Evolutionary conservation across 2,113 vertebrate genomes (phyloP), one percentile per base, ranked within the genome.

Genomic region (Condylura cristata): DNA sequence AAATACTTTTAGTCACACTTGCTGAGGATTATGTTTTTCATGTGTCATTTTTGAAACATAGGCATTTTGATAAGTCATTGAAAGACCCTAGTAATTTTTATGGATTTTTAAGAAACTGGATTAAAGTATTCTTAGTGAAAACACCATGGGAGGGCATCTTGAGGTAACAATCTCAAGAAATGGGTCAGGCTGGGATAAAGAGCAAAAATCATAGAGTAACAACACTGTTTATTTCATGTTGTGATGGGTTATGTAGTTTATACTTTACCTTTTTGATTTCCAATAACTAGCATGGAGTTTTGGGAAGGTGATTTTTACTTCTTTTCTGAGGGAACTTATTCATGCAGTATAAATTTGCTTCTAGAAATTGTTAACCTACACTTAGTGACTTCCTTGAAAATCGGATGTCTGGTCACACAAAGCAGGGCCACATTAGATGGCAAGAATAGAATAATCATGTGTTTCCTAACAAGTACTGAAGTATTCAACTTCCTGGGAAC

Each of bases 181-280:
- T 96, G 56, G 94, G 96, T 97, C 98, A 92, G 88, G 96, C 93
- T 72, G 94, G 93, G 97, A 96, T 96, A 95, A 97, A 98, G 96
- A 98, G 96, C 96, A 96, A 96, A 48, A 98, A 97, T 95, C 63
- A 63, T 72, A 95, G 89, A 95, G 92, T 0, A 8, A 95, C 88
- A 95, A 90, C 94, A 87, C 66, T 58, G 89, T 37, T 94, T 98
- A 94, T 92, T 97, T 96, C 96, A 97, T 61, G 91, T 95, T 97
- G 96, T 93, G 86, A 83, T 80, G 88, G 88, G 97, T 97, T 91
- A 96, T 93, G 11, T 74, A 96, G 96, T 96, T 90, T 95, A 66
- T 95, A 93, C 51, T 96, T 97, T 97, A 87, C 96, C 94, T 97
- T 96, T 90, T 85, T 95, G 95, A 96, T 93, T 97, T 98, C 97